Base-by-base conservation (phyloP, 2,113 vertebrate species). In the Callocephalon fimbriatum region DNA sequence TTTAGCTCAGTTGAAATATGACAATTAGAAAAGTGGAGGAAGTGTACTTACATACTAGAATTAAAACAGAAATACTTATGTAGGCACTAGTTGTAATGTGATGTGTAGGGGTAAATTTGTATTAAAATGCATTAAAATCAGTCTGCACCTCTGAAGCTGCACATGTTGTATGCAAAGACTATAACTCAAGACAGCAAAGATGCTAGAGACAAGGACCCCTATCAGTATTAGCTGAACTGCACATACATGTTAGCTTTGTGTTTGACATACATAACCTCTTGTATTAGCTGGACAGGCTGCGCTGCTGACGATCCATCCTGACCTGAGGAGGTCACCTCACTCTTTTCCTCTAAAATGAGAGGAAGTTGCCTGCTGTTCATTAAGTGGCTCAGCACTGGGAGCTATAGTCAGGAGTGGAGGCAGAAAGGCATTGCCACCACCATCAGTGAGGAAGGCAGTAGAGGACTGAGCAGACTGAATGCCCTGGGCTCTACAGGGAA, bases 391-490 rank as follows among this genome's bases (percentile, higher is more conserved):
- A 35, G 3, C 3, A 10, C 20, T 68, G 53, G 35, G 8, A 67
- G 17, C 0, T 5, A 35, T 53, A 31, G 10, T 29, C 21, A 62
- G 29, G 37, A 48, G 38, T 1, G 0, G 11, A 27, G 9, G 15
- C 10, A 54, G 35, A 38, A 79, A 72, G 48, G 18, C 26, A 19
- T 7, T 35, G 18, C 11, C 22, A 47, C 9, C 11, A 23, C 25
- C 10, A 20, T 2, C 3, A 4, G 20, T n/a, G 45, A 61, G 79
- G 16, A 14, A 77, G 31, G 32, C 1, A 8, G 14, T 5, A 11
- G 25, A 20, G 10, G 9, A 63, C 7, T 0, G 6, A 72, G 76
- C 12, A 65, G 19, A 65, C 7, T 12, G 15, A 84, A 5, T 2
- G 10, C 3, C 2, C 14, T 21, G 19, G 76, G 21, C 18, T 83